A percentile compares a stretch with the other conserved stretches of the same genome.
These are phyloP conservation scores for Squalus acanthias DNA, from an alignment of 2,797 vertebrate species.

Conservation along the genomic window DNA sequence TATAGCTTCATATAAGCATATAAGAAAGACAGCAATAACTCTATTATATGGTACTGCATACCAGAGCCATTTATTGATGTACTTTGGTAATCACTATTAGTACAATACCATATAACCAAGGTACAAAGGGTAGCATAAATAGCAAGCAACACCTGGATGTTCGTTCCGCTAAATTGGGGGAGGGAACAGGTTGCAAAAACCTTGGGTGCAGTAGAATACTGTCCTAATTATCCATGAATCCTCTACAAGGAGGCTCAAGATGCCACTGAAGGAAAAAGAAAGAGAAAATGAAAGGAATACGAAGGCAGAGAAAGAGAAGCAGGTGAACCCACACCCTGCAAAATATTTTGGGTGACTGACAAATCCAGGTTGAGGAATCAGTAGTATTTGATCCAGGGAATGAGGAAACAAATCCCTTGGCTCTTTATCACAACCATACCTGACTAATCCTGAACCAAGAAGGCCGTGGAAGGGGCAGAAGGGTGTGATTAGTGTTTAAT, in stretches of 20 bases:
- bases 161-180: not conserved
- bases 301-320: not conserved
- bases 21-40: not conserved
- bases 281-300: not conserved
- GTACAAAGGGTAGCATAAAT: not conserved
- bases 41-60: too few relatives aligned
- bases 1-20: not conserved
- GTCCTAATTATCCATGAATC: not conserved
- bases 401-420: not conserved
- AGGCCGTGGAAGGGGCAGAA: not conserved
- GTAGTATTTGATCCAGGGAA: not conserved
- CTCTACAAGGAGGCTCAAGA: not conserved
- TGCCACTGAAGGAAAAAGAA: not conserved
- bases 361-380: not conserved
- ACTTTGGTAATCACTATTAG: not conserved
- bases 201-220: not conserved
- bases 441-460: not conserved
- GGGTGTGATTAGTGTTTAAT: not conserved
- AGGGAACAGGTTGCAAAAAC: not conserved
- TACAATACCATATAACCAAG: not conserved
- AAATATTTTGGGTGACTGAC: not conserved
- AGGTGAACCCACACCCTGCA: not conserved
- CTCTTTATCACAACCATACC: not conserved
- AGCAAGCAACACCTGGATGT: not conserved
- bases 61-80: not conserved